These are phyloP conservation scores for Carposina sasakii DNA, from an alignment of 1,140 invertebrate genomes.

Conservation along the genomic window DNA sequence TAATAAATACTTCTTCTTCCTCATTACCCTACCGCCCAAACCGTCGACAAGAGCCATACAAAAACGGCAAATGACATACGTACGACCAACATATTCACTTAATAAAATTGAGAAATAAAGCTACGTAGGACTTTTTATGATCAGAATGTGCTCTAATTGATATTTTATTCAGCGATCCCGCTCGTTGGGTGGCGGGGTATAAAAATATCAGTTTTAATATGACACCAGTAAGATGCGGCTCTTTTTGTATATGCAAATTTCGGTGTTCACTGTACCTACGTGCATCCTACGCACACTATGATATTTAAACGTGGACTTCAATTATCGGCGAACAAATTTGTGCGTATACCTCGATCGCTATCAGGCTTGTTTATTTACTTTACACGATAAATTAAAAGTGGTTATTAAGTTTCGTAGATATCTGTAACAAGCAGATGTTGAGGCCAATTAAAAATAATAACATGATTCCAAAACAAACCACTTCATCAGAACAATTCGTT, in stretches of 20 bases:
- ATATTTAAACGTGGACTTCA: no score
- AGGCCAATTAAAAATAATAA: constrained; percentile 60
- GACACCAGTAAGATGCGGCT: constrained; percentile 47
- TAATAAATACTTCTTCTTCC: constrained; percentile 58
- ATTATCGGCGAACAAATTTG: no score
- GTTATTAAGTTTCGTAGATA: no score
- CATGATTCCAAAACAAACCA: constrained; percentile 53
- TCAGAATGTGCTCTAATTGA: constrained; percentile 63
- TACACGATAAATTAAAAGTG: no score
- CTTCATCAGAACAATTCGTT: constrained; percentile 53
- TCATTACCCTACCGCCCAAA: constrained; percentile 67
- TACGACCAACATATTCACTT: constrained; percentile 58
- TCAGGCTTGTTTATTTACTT: constrained; percentile 14
- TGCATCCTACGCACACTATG: no score
- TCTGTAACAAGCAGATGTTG: constrained; percentile 48
- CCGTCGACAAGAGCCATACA: constrained; percentile 39
- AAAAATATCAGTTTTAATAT: constrained; percentile 51
- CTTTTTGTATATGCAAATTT: no score
- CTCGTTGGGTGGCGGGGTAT: constrained; percentile 59
- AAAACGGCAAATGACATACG: constrained; percentile 66
- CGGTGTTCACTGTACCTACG: no score
- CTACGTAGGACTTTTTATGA: constrained; percentile 49
- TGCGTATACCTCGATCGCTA: constrained; percentile 10
- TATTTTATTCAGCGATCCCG: constrained; percentile 64
- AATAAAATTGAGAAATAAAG: constrained; percentile 67